phyloP scores from a whole-genome alignment of 2,888 invertebrate genomes.

The Drosophila ochracea region DNA sequence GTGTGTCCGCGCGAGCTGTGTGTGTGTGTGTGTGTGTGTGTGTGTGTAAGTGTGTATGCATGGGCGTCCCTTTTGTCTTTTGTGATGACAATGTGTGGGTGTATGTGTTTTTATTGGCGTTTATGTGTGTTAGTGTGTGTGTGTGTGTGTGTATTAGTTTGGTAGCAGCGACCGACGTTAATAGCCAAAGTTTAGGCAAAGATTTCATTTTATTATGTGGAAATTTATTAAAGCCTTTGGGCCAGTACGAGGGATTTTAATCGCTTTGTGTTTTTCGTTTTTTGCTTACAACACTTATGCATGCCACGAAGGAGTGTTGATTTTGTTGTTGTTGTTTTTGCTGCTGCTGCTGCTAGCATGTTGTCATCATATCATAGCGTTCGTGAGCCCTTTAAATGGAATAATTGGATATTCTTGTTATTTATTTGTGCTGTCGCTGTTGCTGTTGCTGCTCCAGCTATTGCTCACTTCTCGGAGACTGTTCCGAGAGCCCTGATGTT shows the following conservation, averaged over 20 bases:
- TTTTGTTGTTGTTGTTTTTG: slow-evolving; percentile 6
- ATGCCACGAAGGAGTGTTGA: neutral
- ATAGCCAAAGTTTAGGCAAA: slow-evolving; percentile 74
- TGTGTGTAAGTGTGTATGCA: neutral
- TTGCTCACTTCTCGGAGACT: slow-evolving; percentile 26
- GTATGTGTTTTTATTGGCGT: slow-evolving; percentile 14
- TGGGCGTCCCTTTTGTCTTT: slow-evolving; percentile 40
- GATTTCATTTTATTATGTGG: slow-evolving; percentile 79
- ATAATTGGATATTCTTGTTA: slow-evolving; percentile 79
- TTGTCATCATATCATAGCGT: slow-evolving; percentile 38
- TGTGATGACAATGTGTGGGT: slow-evolving; percentile 32
- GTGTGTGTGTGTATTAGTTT: slow-evolving; percentile 24
- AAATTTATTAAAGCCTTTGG: slow-evolving; percentile 77
- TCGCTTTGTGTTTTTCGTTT: slow-evolving; percentile 51
- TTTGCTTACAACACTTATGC: slow-evolving; percentile 14
- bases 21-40: slow-evolving; percentile 13
- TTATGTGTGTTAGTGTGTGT: slow-evolving; percentile 1
- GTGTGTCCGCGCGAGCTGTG: slow-evolving; percentile 32
- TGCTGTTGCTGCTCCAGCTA: slow-evolving; percentile 23
- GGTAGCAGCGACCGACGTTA: slow-evolving; percentile 60
- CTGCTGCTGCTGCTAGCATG: slow-evolving; percentile 18
- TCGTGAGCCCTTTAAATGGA: slow-evolving; percentile 52
- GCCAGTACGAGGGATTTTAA: slow-evolving; percentile 63
- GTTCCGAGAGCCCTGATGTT: slow-evolving; percentile 44
- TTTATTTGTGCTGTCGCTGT: slow-evolving; percentile 53